Evolutionary conservation across 2,797 vertebrate species (phyloP), one percentile per base, ranked within the genome.

Genomic region (Melanotaenia parkinsoni): DNA sequence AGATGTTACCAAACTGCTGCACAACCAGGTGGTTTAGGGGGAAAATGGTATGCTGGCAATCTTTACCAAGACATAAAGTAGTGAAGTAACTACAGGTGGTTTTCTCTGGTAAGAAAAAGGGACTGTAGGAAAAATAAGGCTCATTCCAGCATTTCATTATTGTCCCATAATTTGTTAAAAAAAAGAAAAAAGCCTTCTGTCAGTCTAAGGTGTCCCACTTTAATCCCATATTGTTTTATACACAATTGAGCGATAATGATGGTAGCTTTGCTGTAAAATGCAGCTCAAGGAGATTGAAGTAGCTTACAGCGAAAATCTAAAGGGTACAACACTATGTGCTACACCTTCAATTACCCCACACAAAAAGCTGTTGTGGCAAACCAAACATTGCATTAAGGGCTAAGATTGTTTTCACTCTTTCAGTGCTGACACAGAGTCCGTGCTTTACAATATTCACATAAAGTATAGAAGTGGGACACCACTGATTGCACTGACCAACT

Each of bases 81-180:
- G 4, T 58, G 40, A 71, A n/a, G 56, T 24, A 54, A 58, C 43
- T 26, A 26, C 11, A 33, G 51, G 57, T 22, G 58, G 70, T 72
- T 38, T 30, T 63, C 38, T 79, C 12, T 14, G 32, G 47, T 79
- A 18, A 30, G 0, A 62, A 16, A 32, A 60, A 72, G 22, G 1
- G 43, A 63, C 20, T 43, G 37, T 53, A 54, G 47, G 35, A 45
- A 37, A 37, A 76, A 63, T 67, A 57, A 86, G 81, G 84, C 76
- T 90, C 72, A 88, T 88, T 85, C 89, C 88, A 93, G 88, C 85
- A 88, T 88, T 76, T 89, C 30, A 58, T 69, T 69, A 61, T 59
- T 18, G 50, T 70, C 58, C 58, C 63, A 63, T 67, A 61, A 66
- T 72, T 28, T 20, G 10, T 64, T 77, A 56, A 70, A 70, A 45